Evolutionary conservation across 2,888 invertebrate species (phyloP).

Genomic region (Cephus spinipes): DNA sequence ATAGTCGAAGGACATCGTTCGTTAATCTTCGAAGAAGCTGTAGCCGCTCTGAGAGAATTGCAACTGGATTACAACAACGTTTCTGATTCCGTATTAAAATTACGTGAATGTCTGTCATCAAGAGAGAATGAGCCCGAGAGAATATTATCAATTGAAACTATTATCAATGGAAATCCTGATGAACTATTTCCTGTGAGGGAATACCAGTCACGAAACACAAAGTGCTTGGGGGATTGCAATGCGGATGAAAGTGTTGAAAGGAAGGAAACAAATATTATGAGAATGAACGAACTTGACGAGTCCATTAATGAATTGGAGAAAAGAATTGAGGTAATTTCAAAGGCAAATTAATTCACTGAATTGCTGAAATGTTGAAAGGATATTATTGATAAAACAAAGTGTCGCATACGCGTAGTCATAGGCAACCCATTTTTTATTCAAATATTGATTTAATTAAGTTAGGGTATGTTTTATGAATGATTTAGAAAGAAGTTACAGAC

Average conservation of each 20-base stretch:
- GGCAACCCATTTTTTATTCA: background rate
- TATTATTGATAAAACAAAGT: background rate
- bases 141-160: background rate
- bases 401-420: background rate
- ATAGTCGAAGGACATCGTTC: background rate
- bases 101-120: background rate
- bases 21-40: background rate
- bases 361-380: background rate
- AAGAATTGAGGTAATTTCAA: conserved; percentile 34
- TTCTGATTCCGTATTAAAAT: background rate
- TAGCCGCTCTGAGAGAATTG: background rate
- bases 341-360: background rate
- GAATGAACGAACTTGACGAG: conserved; percentile 35
- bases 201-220: background rate
- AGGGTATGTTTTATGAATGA: background rate
- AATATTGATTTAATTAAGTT: background rate
- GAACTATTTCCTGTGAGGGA: background rate
- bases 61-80: background rate
- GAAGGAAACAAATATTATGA: conserved; percentile 22
- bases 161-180: background rate
- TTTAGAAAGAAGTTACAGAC: conserved; percentile 37
- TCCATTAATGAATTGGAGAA: conserved; percentile 34
- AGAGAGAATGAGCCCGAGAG: background rate
- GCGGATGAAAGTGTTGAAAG: conserved; percentile 14
- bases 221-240: background rate